phyloP scores from a whole-genome alignment of 2,113 vertebrate genomes.

The Puffinus mauretanicus region DNA sequence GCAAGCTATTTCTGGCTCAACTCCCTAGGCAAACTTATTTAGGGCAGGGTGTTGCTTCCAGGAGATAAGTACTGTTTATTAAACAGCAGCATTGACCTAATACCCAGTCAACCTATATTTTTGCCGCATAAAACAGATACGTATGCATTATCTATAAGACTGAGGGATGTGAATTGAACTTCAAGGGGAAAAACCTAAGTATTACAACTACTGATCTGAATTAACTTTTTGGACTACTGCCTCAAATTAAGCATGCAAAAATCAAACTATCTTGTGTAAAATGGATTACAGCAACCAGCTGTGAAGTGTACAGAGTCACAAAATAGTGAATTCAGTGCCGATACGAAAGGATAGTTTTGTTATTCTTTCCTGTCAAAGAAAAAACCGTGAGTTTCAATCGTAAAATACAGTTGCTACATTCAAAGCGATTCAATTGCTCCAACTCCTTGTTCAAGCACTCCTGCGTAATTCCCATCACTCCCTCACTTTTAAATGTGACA shows the following conservation, averaged over 20 bases:
- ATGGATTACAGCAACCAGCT: neutral
- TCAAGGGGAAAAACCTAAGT: neutral
- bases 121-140: neutral
- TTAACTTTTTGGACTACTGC: neutral
- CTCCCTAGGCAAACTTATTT: constrained; percentile 15
- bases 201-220: neutral
- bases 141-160: neutral
- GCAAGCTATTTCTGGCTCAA: constrained; percentile 14
- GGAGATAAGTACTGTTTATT: constrained; percentile 56
- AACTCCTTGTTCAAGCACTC: neutral
- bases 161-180: neutral
- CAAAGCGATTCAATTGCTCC: neutral
- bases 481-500: rapidly evolving
- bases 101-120: constrained; percentile 17
- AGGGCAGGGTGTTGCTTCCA: constrained; percentile 45
- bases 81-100: neutral
- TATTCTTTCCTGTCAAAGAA: neutral
- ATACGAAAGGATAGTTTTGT: neutral
- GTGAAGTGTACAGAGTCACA: neutral
- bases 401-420: neutral
- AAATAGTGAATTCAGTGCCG: neutral
- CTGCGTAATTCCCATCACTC: neutral
- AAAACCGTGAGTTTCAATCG: neutral
- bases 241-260: neutral
- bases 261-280: neutral